Evolutionary conservation across 2,113 vertebrate genomes (phyloP).

Genomic region (Geothlypis trichas): DNA sequence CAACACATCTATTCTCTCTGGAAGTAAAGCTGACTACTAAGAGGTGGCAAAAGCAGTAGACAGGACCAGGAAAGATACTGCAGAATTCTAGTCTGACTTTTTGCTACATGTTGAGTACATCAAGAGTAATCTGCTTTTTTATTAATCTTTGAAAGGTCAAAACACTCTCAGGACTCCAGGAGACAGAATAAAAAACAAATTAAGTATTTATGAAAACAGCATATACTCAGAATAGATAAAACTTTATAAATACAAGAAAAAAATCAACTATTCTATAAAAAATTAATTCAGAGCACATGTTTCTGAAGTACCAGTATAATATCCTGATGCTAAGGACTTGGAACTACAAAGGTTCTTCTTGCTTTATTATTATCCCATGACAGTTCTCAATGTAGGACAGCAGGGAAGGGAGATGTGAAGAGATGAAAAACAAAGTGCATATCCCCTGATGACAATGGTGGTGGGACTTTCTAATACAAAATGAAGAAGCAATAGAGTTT

Average conservation of each 20-base stretch:
- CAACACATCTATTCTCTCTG: constrained; percentile 33
- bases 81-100: constrained; percentile 44
- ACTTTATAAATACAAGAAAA: constrained; percentile 64
- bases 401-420: not conserved
- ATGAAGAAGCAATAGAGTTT: not conserved
- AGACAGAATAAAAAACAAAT: not conserved
- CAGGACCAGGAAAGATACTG: not conserved
- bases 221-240: constrained; percentile 54
- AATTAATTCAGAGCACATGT: constrained; percentile 49
- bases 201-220: constrained; percentile 70
- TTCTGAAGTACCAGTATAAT: constrained; percentile 60
- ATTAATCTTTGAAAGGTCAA: constrained; percentile 19
- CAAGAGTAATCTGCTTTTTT: not conserved
- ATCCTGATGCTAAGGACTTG: not conserved
- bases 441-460: not conserved
- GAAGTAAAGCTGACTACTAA: constrained; percentile 31
- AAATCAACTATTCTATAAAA: constrained; percentile 27
- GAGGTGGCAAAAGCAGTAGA: constrained; percentile 20
- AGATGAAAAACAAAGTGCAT: not conserved
- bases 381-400: not conserved
- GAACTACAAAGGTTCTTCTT: not conserved
- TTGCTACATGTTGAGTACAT: constrained; percentile 51
- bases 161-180: not conserved
- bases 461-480: not conserved
- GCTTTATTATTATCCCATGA: not conserved